Base-by-base conservation (phyloP, 2,888 invertebrate genomes). In the Tenthredo amoena region DNA sequence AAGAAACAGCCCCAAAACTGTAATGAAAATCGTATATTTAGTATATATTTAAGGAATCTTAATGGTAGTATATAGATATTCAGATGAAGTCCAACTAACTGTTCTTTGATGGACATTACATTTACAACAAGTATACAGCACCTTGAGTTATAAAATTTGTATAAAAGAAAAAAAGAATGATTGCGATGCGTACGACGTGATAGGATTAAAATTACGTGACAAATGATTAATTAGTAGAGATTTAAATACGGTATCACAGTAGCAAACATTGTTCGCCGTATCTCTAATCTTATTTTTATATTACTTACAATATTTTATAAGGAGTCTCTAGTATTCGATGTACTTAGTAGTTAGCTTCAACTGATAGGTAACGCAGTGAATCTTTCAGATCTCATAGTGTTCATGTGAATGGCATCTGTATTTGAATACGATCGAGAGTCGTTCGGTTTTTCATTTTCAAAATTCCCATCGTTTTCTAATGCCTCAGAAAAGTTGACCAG, bases 401-500 rank as follows among this genome's bases (percentile, higher is more conserved):
- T 47, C 83, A 83, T 68, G 37, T 71, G 68, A 83, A 83, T 83
- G 18, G 47, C 68, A 47, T 47, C 83, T 9, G 43, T 10, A 18
- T 68, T 82, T n/a, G 31, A 65, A 68, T 65, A 40, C 37, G 37
- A 43, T 9, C 47, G 47, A 15, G 68, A 47, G 9, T 31, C 31
- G 31, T n/a, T 71, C n/a, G 47, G 31, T 26, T 68, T 50, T 18
- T 12, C 31, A 34, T 83, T 47, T 43, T 68, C 83, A 43, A 68
- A 50, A 68, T 47, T 43, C 47, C 71, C 18, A 1, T 91, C 92
- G 85, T 89, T 90, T 68, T 92, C 92, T 71, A 89, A 82, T 85
- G 92, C 91, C 71, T 91, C 92, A 37, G 92, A 92, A 87, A 92
- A 92, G 86, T 90, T 92, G 21, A 92, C 92, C 83, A 92, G 88